Base-by-base conservation (phyloP, 2,113 vertebrate genomes). In the Prunella fulvescens region DNA sequence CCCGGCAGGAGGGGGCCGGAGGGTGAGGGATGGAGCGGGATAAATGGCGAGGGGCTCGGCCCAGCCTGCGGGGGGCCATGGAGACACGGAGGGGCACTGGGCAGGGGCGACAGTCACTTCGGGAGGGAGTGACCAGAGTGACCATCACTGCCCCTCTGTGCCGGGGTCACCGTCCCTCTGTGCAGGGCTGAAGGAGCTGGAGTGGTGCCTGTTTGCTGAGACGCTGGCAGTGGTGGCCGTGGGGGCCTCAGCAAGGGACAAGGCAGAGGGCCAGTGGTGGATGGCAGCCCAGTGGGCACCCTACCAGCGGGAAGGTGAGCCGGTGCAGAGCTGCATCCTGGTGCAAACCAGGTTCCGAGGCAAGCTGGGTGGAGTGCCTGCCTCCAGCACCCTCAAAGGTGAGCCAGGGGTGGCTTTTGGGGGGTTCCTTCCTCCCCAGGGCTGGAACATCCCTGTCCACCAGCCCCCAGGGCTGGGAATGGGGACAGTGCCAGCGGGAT, bases 371-470 rank as follows among this genome's bases (percentile, higher is more conserved):
- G 96, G 97, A 3, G 90, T 91, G 11, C 97, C 97, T 10, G 97
- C 97, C 72, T 98, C 98, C 81, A 99, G 97, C 54, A 97, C 97
- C 20, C 96, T 99, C 89, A 97, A 91, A 90, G 98, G 99, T 99
- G 94, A 83, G 91, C 6, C 1, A 14, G 11, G 39, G 35, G 8
- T 3, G 26, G 14, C 13, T 37, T 37, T 33, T 39, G 19, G 17
- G 25, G 12, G 23, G 33, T n/a, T 31, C 8, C 14, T 3, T 4
- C 4, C 22, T 26, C 12, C 18, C 31, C 33, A 10, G 18, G 31
- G 29, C 29, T 37, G 58, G 60, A 29, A 22, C 19, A 47, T 57
- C 28, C 33, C 64, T 2, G 2, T 48, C 29, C 80, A 48, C 51
- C 2, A 0, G 42, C 11, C 29, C 12, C 15, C 5, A 4, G 56